Conservation (phyloP, 1,140 invertebrate genomes). For the Amphibalanus amphitrite region DNA sequence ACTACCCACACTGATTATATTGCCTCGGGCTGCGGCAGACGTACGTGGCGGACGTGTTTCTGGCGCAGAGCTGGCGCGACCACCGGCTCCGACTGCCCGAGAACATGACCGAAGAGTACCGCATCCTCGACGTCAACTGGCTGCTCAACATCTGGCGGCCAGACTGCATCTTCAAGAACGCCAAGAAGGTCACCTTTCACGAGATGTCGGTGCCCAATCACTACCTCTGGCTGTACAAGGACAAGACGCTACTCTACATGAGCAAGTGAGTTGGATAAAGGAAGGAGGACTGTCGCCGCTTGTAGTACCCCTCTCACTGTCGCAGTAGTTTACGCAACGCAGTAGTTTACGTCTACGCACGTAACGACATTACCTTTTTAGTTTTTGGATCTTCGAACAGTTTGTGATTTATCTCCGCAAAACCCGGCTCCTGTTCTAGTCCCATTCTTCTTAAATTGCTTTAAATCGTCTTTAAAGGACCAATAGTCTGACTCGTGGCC, state of each 20-base stretch:
- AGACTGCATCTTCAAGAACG: constrained; percentile 84
- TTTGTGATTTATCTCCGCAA: too few species aligned
- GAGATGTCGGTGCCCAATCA: constrained; percentile 90
- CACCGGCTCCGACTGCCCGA: constrained; percentile 63
- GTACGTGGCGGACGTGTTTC: constrained; percentile 77
- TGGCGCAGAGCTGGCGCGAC: constrained; percentile 80
- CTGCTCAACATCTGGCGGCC: constrained; percentile 77
- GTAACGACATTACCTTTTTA: too few species aligned
- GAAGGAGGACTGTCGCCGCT: too few species aligned
- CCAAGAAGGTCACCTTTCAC: constrained; percentile 79
- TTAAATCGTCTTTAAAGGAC: too few species aligned
- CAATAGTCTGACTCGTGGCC: too few species aligned
- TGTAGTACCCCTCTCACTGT: too few species aligned
- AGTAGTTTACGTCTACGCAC: too few species aligned
- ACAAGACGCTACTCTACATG: constrained; percentile 78
- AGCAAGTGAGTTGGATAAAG: constrained; percentile 46
- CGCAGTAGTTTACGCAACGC: too few species aligned
- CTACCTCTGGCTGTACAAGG: constrained; percentile 76
- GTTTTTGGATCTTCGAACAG: too few species aligned
- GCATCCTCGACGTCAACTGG: constrained; percentile 77
- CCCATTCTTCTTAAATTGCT: too few species aligned
- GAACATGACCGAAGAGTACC: constrained; percentile 81
- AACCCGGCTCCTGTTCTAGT: too few species aligned
- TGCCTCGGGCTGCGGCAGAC: constrained; percentile 42
- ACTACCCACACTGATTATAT: too few species aligned